Evolutionary conservation across 2,888 invertebrate species (phyloP).

Genomic region (Drosophila mayaguana): DNA sequence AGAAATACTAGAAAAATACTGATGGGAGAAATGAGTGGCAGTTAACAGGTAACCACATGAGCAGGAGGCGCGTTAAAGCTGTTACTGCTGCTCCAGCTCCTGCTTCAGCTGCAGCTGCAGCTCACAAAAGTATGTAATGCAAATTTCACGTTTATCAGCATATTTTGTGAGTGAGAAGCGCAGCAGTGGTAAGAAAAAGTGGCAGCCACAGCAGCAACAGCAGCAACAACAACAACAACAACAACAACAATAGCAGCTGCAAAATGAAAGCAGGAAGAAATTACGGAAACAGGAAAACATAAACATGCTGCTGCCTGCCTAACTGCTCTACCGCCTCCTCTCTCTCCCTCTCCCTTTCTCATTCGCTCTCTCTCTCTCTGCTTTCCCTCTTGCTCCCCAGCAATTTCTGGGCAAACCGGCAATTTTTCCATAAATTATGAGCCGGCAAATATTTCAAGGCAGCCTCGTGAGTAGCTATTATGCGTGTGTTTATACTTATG

Average conservation of each 20-base stretch:
- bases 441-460: slow-evolving; percentile 72
- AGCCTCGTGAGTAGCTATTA: slow-evolving; percentile 65
- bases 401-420: slow-evolving; percentile 25
- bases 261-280: slow-evolving; percentile 73
- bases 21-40: not conserved
- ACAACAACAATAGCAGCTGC: slow-evolving; percentile 37
- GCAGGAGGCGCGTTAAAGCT: slow-evolving; percentile 26
- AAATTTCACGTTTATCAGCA: slow-evolving; percentile 43
- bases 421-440: slow-evolving; percentile 77
- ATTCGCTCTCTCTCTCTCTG: not conserved
- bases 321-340: slow-evolving; percentile 17
- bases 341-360: no score
- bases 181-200: slow-evolving; percentile 26
- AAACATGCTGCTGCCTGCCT: slow-evolving; percentile 69
- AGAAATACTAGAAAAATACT: no score
- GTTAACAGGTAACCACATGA: not conserved
- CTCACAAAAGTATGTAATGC: slow-evolving; percentile 53
- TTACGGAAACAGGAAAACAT: slow-evolving; percentile 80
- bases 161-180: slow-evolving; percentile 50
- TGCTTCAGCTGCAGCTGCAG: slow-evolving; percentile 28
- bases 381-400: not conserved
- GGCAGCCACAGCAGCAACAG: slow-evolving; percentile 26
- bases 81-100: not conserved
- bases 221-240: not conserved
- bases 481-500: slow-evolving; percentile 36